Percentiles rank a stretch among this genome's conserved stretches.
phyloP scores from a whole-genome alignment of 2,888 invertebrate species.

The Carterocephalus palaemon region DNA sequence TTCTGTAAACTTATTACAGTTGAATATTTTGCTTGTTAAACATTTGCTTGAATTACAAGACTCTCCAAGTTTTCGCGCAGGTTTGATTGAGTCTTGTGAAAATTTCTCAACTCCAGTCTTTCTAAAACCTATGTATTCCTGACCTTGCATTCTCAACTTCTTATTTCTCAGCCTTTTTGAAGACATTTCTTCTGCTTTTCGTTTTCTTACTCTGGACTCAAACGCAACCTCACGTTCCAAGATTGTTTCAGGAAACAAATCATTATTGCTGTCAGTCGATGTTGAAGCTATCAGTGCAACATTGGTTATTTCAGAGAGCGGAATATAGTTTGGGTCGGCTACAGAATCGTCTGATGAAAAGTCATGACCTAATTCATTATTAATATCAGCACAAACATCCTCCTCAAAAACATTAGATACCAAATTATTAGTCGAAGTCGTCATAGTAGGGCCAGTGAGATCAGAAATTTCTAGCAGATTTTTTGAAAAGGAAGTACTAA shows the following conservation, averaged over 20 bases:
- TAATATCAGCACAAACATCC: background rate
- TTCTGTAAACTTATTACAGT: too few species aligned
- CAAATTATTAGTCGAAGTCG: background rate
- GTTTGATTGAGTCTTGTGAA: too few species aligned
- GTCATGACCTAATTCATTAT: slow-evolving; percentile 13
- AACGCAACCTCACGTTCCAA: slow-evolving; percentile 6
- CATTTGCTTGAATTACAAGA: too few species aligned
- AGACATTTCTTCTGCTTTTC: slow-evolving; percentile 1
- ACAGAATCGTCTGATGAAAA: slow-evolving; percentile 26
- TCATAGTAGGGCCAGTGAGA: background rate
- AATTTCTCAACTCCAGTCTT: too few species aligned
- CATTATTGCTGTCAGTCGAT: slow-evolving; percentile 10
- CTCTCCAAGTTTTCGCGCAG: too few species aligned
- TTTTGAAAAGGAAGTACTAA: background rate
- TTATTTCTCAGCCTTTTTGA: too few species aligned
- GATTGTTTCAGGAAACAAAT: slow-evolving; percentile 9
- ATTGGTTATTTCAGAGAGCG: slow-evolving; percentile 26
- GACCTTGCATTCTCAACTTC: too few species aligned
- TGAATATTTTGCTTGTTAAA: too few species aligned
- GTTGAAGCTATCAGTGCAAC: slow-evolving; percentile 18
- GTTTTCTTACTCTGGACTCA: slow-evolving; percentile 18
- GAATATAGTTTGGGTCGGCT: slow-evolving; percentile 23
- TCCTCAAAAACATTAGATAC: background rate
- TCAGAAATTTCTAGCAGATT: background rate
- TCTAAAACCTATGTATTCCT: too few species aligned